phyloP scores from a whole-genome alignment of 2,113 vertebrate species.

The Vulpes vulpes region DNA sequence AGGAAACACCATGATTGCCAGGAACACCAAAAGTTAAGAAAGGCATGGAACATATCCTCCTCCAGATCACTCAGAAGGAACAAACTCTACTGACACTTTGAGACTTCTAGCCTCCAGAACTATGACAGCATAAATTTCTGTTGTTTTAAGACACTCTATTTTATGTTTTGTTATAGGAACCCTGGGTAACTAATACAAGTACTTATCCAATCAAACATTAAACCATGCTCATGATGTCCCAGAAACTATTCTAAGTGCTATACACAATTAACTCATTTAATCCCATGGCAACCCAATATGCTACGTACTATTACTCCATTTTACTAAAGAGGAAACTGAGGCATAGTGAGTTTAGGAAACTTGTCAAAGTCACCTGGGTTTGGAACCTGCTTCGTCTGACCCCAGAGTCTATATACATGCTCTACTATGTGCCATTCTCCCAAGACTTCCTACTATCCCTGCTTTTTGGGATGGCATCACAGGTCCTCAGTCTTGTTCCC shows the following conservation, averaged over 20 bases:
- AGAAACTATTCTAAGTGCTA: not conserved
- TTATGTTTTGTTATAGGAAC: not conserved
- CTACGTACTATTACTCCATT: not conserved
- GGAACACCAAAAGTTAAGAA: not conserved
- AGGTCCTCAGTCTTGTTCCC: not conserved
- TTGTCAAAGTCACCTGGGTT: not conserved
- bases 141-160: not conserved
- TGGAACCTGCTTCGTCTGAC: not conserved
- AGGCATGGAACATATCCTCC: not conserved
- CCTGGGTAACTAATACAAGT: not conserved
- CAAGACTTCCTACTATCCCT: not conserved
- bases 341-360: not conserved
- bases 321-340: not conserved
- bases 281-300: not conserved
- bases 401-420: not conserved
- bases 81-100: not conserved
- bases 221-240: not conserved
- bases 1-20: not conserved
- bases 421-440: not conserved
- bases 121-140: not conserved
- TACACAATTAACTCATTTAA: not conserved
- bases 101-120: not conserved
- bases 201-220: not conserved
- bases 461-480: not conserved
- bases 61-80: not conserved